phyloP scores from a whole-genome alignment of 2,888 invertebrate species.

The Limnephilus rhombicus region DNA sequence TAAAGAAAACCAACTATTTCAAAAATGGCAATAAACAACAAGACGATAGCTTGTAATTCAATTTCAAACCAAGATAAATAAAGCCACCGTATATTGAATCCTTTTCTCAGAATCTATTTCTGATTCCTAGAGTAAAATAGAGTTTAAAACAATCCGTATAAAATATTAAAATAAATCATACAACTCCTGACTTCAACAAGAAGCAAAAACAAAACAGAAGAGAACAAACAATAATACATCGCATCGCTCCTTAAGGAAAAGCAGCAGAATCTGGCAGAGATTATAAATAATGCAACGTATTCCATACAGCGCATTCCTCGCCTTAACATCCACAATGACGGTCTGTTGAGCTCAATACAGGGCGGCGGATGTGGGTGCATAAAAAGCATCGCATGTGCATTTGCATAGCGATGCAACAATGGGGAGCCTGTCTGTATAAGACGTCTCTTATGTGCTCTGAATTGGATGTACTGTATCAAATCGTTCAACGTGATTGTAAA shows the following conservation, averaged over 20 bases:
- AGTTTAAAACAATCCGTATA: neutral
- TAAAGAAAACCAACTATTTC: neutral
- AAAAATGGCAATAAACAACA: neutral
- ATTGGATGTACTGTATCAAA: constrained; percentile 48
- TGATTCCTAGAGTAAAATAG: neutral
- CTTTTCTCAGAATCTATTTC: neutral
- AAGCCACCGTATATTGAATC: neutral
- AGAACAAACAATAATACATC: neutral
- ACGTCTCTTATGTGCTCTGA: constrained; percentile 38
- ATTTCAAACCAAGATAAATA: neutral
- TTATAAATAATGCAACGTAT: neutral
- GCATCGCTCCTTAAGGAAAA: neutral
- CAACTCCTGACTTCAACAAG: neutral
- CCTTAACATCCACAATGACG: neutral
- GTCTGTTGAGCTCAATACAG: neutral
- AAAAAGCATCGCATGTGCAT: constrained; percentile 54
- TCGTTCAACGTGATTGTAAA: constrained; percentile 41
- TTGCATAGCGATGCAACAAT: constrained; percentile 60
- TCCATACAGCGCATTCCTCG: neutral
- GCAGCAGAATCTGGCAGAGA: neutral
- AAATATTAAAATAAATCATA: neutral
- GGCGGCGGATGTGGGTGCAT: constrained; percentile 51
- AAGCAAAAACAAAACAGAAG: neutral
- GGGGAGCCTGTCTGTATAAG: constrained; percentile 41
- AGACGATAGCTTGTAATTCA: neutral